phyloP scores from a whole-genome alignment of 2,797 vertebrate genomes.

The Oryzias sinensis region DNA sequence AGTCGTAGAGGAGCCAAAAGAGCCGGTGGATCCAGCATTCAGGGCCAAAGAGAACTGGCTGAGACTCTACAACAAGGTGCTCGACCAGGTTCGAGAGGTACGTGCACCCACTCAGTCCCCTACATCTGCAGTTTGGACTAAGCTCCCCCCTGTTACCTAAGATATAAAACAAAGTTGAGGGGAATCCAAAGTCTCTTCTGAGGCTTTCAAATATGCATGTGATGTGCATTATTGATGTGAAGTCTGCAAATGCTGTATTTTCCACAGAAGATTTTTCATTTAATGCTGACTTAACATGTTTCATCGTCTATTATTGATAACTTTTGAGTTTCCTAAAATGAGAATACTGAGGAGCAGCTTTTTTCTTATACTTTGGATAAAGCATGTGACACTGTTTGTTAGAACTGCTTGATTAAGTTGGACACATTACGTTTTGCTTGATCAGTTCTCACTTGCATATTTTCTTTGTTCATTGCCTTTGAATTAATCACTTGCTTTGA shows the following conservation, averaged over 20 bases:
- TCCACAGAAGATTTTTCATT: conserved; percentile 45
- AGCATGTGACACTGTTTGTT: conserved; percentile 18
- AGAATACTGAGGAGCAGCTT: conserved; percentile 11
- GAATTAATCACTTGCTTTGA: conserved; percentile 68
- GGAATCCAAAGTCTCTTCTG: conserved; percentile 48
- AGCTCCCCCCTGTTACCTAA: conserved; percentile 32
- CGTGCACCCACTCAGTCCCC: conserved; percentile 33
- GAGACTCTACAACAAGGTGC: conserved; percentile 93
- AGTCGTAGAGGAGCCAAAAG: conserved; percentile 79
- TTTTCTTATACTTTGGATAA: conserved; percentile 38
- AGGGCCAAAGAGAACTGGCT: conserved; percentile 96
- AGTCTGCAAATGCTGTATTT: conserved; percentile 35
- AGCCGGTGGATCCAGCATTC: conserved; percentile 81
- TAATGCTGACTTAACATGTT: conserved; percentile 43
- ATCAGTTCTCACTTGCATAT: conserved; percentile 58
- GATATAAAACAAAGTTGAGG: conserved; percentile 28
- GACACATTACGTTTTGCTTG: conserved; percentile 58
- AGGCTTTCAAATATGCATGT: conserved; percentile 70
- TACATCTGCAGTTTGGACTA: conserved; percentile 12
- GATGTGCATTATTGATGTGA: conserved; percentile 66
- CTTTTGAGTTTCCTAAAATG: conserved; percentile 33
- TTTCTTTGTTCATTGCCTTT: conserved; percentile 68
- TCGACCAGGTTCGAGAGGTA: conserved; percentile 95
- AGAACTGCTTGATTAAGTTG: conserved; percentile 38
- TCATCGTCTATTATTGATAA: conserved; percentile 48